Evolutionary conservation across 2,113 vertebrate species (phyloP).

Genomic region (Paradoxurus hermaphroditus): DNA sequence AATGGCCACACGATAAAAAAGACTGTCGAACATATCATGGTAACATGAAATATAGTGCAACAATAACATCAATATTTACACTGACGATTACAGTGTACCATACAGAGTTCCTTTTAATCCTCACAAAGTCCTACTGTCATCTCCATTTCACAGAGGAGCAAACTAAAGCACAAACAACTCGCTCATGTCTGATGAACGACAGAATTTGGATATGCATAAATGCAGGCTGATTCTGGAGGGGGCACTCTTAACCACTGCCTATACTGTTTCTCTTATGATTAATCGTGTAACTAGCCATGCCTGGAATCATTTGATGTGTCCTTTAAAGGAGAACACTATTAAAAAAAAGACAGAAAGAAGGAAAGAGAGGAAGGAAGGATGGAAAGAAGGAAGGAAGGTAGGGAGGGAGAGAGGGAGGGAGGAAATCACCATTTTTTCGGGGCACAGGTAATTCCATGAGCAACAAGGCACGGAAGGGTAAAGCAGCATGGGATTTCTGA

Average conservation of each 20-base stretch:
- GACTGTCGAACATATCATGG: background rate
- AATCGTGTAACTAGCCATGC: background rate
- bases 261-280: background rate
- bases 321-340: background rate
- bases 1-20: background rate
- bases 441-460: background rate
- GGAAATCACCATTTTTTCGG: background rate
- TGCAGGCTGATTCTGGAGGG: background rate
- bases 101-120: background rate
- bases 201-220: background rate
- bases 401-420: background rate
- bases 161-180: background rate
- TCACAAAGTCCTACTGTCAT: background rate
- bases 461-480: background rate
- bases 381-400: no score
- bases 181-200: background rate
- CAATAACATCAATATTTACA: background rate
- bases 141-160: background rate
- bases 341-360: background rate
- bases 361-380: background rate
- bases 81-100: background rate
- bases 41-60: background rate
- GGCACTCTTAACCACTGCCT: background rate
- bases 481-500: background rate
- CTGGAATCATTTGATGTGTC: background rate